Conservation (phyloP, 1,140 invertebrate genomes). For the Heliconius himera region DNA sequence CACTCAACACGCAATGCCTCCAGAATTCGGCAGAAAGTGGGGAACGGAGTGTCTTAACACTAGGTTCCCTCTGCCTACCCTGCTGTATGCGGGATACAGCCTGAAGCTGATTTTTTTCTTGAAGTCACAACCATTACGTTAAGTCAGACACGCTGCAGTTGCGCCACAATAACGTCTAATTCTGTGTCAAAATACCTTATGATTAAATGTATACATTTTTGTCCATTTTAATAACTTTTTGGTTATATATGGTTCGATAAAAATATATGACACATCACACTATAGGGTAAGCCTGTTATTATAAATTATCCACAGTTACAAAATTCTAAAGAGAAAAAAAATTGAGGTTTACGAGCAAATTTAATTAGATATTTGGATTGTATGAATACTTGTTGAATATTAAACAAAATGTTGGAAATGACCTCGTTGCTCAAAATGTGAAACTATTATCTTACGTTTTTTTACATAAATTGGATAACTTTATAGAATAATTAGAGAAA, state of each 20-base stretch:
- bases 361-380: conserved; percentile 3
- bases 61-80: too few species aligned
- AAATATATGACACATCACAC: background rate
- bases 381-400: background rate
- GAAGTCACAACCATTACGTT: too few species aligned
- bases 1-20: too few species aligned
- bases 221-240: background rate
- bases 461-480: background rate
- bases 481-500: background rate
- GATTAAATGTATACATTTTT: background rate
- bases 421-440: conserved; percentile 5
- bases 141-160: background rate
- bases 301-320: conserved; percentile 6
- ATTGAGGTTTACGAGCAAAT: conserved; percentile 1
- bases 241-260: background rate
- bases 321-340: background rate
- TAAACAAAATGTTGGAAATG: background rate
- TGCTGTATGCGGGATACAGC: too few species aligned
- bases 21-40: too few species aligned
- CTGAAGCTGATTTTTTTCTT: too few species aligned
- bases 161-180: background rate
- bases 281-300: background rate
- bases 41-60: too few species aligned
- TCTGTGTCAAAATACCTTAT: background rate
- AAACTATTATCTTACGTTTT: background rate